Base-by-base conservation (phyloP, 1,140 invertebrate genomes). In the Vanessa tameamea region DNA sequence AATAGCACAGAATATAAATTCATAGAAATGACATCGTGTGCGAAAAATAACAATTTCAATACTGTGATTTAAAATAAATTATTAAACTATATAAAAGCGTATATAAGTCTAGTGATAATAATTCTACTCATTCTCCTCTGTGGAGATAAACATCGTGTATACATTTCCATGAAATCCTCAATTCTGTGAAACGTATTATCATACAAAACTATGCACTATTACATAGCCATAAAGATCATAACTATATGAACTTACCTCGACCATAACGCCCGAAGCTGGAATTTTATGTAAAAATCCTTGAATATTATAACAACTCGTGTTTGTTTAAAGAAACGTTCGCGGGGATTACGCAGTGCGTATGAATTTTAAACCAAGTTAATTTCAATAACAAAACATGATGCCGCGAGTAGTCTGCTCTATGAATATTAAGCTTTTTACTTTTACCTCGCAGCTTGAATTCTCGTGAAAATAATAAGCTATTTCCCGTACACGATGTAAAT, bases 311-410 rank as follows among this genome's bases (percentile, higher is more conserved):
- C 51, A 26, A 26, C 23, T 59, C 64, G 43, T 59, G 73, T 75
- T 75, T 71, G 69, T 65, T 71, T 71, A 72, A 68, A 71, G 68
- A 75, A 72, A 72, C 66, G 59, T 68, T 66, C 74, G 63, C 8
- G 15, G 68, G 68, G 70, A 76, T 72, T 72, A 72, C 68, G 68
- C 57, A 63, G 73, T 77, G 75, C 72, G 78, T 77, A 79, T 79
- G 78, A 77, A 79, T 77, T 79, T 79, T 75, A 75, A 79, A 77
- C 73, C 70, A 75, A 74, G 72, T 73, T 77, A 79, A 79, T 79
- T 77, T 79, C 78, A 79, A 77, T 79, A 77, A 79, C 75, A 79
- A 77, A 77, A 73, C 75, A 73, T 61, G 59, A 66, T 47, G 61
- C 69, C 63, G 57, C 72, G 57, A 37, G 65, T 68, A 75, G 50